These are phyloP conservation scores for Macrophya annulata DNA, from an alignment of 2,888 invertebrate genomes.

Conservation along the genomic window DNA sequence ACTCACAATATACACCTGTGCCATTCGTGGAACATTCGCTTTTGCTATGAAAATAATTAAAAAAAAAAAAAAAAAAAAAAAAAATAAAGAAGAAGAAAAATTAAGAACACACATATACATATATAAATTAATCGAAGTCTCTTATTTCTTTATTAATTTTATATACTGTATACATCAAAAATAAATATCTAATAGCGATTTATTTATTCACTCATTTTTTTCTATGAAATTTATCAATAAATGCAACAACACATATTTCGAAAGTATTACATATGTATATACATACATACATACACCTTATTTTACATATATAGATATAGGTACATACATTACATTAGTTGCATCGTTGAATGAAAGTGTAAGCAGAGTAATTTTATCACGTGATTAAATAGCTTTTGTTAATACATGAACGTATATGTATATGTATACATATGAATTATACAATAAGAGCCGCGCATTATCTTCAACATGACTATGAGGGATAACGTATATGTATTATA, in stretches of 20 bases:
- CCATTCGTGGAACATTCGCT: background rate
- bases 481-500: no score
- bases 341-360: background rate
- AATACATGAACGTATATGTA: background rate
- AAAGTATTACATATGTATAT: no score
- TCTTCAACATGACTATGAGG: background rate
- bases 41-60: background rate
- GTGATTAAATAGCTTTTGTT: background rate
- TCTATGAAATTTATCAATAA: no score
- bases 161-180: no score
- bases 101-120: no score
- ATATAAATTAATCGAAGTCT: background rate
- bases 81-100: background rate
- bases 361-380: background rate
- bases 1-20: conserved; percentile 8
- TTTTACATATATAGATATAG: no score
- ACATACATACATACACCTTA: no score
- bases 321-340: no score
- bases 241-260: no score
- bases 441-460: background rate
- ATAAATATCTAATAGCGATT: no score
- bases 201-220: no score
- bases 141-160: background rate
- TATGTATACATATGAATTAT: background rate
- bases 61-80: background rate